A percentile compares a stretch with the other conserved stretches of the same genome.
phyloP scores from a whole-genome alignment of 2,888 invertebrate species.

The Lithophane leautieri region DNA sequence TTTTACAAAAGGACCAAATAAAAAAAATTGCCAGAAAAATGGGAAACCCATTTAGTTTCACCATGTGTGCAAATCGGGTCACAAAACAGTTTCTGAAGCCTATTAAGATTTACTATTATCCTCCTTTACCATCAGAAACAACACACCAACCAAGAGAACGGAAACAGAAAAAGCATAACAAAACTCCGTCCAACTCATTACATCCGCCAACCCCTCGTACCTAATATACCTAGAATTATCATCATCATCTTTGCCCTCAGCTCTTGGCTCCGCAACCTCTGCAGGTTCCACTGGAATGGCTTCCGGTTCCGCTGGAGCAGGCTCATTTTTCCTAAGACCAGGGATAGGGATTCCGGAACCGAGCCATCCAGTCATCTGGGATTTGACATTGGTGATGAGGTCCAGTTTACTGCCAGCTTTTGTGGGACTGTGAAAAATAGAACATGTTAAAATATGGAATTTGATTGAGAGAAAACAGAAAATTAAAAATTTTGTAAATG shows the following conservation, averaged over 20 bases:
- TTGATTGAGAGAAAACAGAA: not conserved
- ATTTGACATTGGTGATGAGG: conserved; percentile 96
- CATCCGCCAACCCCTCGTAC: conserved; percentile 91
- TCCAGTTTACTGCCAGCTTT: conserved; percentile 94
- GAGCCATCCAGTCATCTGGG: conserved; percentile 96
- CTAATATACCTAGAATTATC: conserved; percentile 96
- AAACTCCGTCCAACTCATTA: conserved; percentile 84
- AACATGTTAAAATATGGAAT: conserved; percentile 17
- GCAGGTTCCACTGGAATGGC: conserved; percentile 83
- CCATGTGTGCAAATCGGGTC: not conserved
- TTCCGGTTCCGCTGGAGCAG: conserved; percentile 86
- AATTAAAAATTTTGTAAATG: too few relatives aligned
- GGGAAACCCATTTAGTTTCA: not conserved
- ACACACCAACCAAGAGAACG: conserved; percentile 68
- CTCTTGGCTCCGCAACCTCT: conserved; percentile 82
- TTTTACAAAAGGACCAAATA: not conserved
- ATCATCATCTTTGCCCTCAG: conserved; percentile 93
- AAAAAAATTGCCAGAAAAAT: not conserved
- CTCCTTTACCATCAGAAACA: conserved; percentile 40
- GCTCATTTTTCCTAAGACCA: conserved; percentile 93
- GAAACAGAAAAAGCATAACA: conserved; percentile 65
- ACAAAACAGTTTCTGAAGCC: not conserved
- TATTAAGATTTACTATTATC: not conserved
- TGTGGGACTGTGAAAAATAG: conserved; percentile 91
- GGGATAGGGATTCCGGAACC: conserved; percentile 94